Conservation (phyloP, 2,888 invertebrate genomes). For the Mechanitis mazaeus region DNA sequence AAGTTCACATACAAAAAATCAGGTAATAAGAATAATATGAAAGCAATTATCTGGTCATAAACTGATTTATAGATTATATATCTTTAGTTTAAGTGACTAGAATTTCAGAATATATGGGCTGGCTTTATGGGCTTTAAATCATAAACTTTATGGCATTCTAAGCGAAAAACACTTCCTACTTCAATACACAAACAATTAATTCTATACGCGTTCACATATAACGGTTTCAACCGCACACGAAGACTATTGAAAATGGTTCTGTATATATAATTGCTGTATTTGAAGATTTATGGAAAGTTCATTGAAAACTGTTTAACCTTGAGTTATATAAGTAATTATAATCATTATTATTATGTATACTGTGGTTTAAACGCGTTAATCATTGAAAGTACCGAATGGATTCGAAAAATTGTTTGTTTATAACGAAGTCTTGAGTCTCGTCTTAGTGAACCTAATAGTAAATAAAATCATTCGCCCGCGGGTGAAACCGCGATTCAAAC, state of each 20-base stretch:
- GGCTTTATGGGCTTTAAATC: background rate
- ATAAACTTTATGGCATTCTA: background rate
- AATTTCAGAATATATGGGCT: background rate
- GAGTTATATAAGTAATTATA: background rate
- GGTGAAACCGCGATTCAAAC: too few relatives aligned
- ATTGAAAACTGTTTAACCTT: slow-evolving; percentile 2
- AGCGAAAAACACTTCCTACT: slow-evolving; percentile 8
- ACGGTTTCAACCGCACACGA: slow-evolving; percentile 25
- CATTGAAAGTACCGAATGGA: too few relatives aligned
- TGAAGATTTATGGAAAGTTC: background rate
- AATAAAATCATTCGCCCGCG: too few relatives aligned
- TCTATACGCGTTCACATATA: slow-evolving; percentile 18
- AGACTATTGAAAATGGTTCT: slow-evolving; percentile 3
- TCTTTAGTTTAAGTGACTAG: background rate
- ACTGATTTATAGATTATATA: too few relatives aligned
- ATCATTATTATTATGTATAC: background rate
- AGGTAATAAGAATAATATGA: too few relatives aligned
- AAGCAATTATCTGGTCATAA: too few relatives aligned
- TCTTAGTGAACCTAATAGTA: too few relatives aligned
- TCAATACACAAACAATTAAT: slow-evolving; percentile 21
- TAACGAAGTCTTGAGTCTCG: too few relatives aligned
- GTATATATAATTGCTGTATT: background rate
- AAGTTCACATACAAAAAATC: too few relatives aligned
- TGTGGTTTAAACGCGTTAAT: too few relatives aligned
- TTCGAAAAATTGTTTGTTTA: too few relatives aligned